Conservation (phyloP, 2,797 vertebrate species). For the Scolopax rusticola region DNA sequence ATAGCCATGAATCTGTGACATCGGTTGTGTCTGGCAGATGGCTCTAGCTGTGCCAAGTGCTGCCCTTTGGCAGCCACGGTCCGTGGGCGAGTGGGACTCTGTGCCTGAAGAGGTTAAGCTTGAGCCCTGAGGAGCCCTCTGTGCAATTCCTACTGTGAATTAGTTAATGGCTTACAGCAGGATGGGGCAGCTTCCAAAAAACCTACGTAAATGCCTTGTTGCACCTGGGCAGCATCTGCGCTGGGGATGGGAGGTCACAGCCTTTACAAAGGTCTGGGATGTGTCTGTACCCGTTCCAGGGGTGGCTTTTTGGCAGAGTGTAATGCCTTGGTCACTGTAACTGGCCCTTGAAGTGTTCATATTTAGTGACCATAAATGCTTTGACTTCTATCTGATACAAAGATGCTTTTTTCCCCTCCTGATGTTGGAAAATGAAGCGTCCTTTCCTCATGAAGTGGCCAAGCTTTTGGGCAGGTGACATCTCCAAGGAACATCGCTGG, state of each 20-base stretch:
- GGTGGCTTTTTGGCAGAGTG: not conserved
- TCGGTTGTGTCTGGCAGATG: rapidly evolving
- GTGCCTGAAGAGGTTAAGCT: not conserved
- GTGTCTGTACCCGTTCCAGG: not conserved
- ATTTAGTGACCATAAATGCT: not conserved
- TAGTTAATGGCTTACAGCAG: not conserved
- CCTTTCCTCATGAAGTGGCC: rapidly evolving
- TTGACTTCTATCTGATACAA: rapidly evolving
- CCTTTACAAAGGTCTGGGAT: rapidly evolving
- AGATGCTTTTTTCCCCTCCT: not conserved
- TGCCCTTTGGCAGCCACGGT: not conserved
- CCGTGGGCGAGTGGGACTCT: not conserved
- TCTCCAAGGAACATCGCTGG: not conserved
- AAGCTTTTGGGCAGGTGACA: not conserved
- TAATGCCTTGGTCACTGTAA: rapidly evolving
- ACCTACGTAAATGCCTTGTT: rapidly evolving
- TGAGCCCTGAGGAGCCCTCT: not conserved
- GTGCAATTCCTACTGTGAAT: rapidly evolving
- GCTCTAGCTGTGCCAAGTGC: not conserved
- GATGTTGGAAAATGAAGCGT: not conserved
- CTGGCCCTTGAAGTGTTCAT: rapidly evolving
- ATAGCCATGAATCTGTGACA: rapidly evolving
- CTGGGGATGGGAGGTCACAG: not conserved
- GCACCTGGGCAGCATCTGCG: not conserved
- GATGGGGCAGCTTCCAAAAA: not conserved